phyloP scores from a whole-genome alignment of 2,888 invertebrate genomes.

The Rhagophthalmus giganteus region DNA sequence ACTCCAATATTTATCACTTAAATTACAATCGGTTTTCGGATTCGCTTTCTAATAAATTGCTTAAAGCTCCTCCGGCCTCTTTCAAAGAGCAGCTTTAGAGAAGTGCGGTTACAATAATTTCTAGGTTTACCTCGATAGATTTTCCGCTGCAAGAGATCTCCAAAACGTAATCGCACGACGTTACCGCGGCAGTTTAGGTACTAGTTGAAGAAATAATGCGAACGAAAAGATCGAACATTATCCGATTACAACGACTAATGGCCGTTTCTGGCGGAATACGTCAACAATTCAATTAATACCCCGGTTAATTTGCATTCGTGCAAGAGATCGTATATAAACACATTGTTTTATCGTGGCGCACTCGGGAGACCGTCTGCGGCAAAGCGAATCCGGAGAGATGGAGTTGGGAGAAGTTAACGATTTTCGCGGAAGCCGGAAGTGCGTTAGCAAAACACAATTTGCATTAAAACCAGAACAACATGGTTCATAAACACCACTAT shows the following conservation, averaged over 20 bases:
- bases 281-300: slow-evolving; percentile 49
- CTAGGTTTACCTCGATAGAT: slow-evolving; percentile 12
- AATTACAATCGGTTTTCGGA: neutral
- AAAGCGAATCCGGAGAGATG: slow-evolving; percentile 21
- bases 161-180: too few species aligned
- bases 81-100: slow-evolving; percentile 9
- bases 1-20: neutral
- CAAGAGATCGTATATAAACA: slow-evolving; percentile 26
- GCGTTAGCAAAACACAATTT: slow-evolving; percentile 29
- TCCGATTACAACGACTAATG: too few species aligned
- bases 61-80: slow-evolving; percentile 1
- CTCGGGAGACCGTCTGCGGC: too few species aligned
- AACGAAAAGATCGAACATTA: too few species aligned
- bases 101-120: slow-evolving; percentile 13
- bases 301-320: slow-evolving; percentile 40
- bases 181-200: too few species aligned
- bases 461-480: slow-evolving; percentile 29
- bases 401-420: slow-evolving; percentile 20
- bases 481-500: slow-evolving; percentile 28
- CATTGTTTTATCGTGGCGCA: too few species aligned
- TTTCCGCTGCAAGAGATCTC: too few species aligned
- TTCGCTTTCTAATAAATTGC: slow-evolving; percentile 5
- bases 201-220: too few species aligned
- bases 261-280: slow-evolving; percentile 38
- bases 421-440: slow-evolving; percentile 22